Evolutionary conservation across 1,140 invertebrate genomes (phyloP).

Genomic region (Micrasema longulum): DNA sequence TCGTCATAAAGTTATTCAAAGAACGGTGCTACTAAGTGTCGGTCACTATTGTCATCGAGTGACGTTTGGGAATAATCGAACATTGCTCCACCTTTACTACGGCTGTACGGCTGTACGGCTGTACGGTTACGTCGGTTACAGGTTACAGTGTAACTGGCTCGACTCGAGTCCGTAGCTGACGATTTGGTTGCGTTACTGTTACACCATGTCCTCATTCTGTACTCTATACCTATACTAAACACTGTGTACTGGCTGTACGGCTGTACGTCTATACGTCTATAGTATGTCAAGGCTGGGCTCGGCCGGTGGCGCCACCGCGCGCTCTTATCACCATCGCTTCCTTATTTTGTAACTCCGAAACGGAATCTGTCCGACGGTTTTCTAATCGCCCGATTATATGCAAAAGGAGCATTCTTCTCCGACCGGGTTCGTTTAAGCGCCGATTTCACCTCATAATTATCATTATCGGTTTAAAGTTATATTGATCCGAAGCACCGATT

Average conservation of each 20-base stretch:
- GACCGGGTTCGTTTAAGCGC: too few species aligned
- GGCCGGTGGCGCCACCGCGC: slow-evolving; percentile 18
- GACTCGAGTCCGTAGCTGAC: slow-evolving; percentile 3
- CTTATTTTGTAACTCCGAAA: slow-evolving; percentile 3
- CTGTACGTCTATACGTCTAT: too few species aligned
- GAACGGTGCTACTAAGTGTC: not conserved
- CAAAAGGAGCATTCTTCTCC: too few species aligned
- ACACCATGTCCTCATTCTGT: slow-evolving; percentile 33
- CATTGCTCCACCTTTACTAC: not conserved
- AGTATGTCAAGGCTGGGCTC: slow-evolving; percentile 41
- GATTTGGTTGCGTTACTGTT: slow-evolving; percentile 32
- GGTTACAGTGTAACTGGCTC: not conserved
- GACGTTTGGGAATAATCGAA: not conserved
- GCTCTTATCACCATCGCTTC: slow-evolving; percentile 10
- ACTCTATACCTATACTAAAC: too few species aligned
- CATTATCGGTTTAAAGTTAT: too few species aligned
- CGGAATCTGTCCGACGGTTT: not conserved
- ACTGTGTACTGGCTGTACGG: not conserved
- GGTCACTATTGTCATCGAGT: not conserved
- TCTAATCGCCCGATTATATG: too few species aligned
- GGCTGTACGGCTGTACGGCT: not conserved
- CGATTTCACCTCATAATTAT: too few species aligned
- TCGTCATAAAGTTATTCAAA: not conserved
- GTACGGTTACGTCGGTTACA: not conserved
- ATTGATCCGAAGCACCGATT: too few species aligned